Evolutionary conservation across 2,888 invertebrate species (phyloP), one percentile per base, ranked within the genome.

Genomic region (Dynastes hyllus): DNA sequence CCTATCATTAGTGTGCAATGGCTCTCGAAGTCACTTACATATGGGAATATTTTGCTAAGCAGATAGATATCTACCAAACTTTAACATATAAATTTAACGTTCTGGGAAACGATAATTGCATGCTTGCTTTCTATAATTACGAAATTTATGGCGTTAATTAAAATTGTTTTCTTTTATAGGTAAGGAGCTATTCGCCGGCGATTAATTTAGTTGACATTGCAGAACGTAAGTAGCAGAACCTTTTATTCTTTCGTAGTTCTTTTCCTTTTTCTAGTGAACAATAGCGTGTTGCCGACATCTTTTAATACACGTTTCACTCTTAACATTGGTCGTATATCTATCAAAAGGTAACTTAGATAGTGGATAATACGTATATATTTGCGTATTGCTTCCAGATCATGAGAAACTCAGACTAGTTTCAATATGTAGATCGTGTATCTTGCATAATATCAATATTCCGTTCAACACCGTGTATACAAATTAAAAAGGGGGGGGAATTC

Each of bases 391-490:
- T 58, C 22, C 22, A 58, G 55, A 58, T 58, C 55, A 58, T 22
- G 55, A 58, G 55, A 22, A 58, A 58, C 55, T 8, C 22, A 58
- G 55, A 67, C 66, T 67, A 67, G 22, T 67, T 67, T 22, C 45
- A 45, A 40, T 45, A 67, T 67, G 45, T 45, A 45, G 45, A 45
- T 67, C 2, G 66, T 5, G 66, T 50, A 67, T 67, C 45, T 67
- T 67, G 66, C 66, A 40, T 67, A 67, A 67, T 45, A 67, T 37
- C 50, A 76, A 50, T 50, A 66, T 51, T 51, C 32, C 29, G 63
- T 76, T 40, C 22, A 58, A 58, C 61, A 58, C 40, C 11, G 29
- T 37, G 45, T 63, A 45, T 11, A 45, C 45, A 45, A 29, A 27
- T 69, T 50, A 61, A 9, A 71, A 29, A 22, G 55, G 55, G 27